Base-by-base conservation (phyloP, 2,888 invertebrate species). In the Sarcophaga rosellei region DNA sequence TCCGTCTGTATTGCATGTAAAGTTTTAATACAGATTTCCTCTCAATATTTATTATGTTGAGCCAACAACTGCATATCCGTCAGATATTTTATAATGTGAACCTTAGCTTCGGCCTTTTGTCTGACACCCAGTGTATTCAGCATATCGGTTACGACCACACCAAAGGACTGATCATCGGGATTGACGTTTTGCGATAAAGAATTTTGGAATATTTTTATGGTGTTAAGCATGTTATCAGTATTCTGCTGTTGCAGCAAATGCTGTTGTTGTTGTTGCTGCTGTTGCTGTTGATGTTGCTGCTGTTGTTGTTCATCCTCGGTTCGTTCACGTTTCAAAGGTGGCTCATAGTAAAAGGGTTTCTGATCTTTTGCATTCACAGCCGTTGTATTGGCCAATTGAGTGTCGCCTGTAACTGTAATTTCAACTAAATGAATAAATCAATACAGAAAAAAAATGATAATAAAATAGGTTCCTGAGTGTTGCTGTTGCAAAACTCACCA, bases 91-190 rank as follows among this genome's bases (percentile, higher is more conserved):
- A 92, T 92, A 62, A 92, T 92, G 85, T 92, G 92, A 81, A 92
- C 92, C 88, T 92, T 92, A n/a, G 92, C 92, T 88, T 92, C 92
- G 53, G 92, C 92, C 85, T 92, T 92, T 81, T 92, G 92, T 82
- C 92, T 89, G 73, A 92, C 92, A 73, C 92, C 92, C 88, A 92
- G 89, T 72, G 92, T 92, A 85, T 92, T 92, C 53, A 92, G 89
- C 92, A 92, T 92, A 86, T 92, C 92, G 70, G 92, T 92, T 85
- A 92, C 92, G 10, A 92, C 92, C 89, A 92, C 92, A 69, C 92
- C 92, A 81, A 92, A 92, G 21, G 92, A 92, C 77, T 92, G 92
- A 88, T 92, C 92, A 88, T 92, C 92, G 68, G 92, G 92, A 82
- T 92, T 92, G 53, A 92, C 92, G 8, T 91, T 90, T 87, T 92